Conservation (phyloP, 2,797 vertebrate genomes). For the Ficedula albicollis region DNA sequence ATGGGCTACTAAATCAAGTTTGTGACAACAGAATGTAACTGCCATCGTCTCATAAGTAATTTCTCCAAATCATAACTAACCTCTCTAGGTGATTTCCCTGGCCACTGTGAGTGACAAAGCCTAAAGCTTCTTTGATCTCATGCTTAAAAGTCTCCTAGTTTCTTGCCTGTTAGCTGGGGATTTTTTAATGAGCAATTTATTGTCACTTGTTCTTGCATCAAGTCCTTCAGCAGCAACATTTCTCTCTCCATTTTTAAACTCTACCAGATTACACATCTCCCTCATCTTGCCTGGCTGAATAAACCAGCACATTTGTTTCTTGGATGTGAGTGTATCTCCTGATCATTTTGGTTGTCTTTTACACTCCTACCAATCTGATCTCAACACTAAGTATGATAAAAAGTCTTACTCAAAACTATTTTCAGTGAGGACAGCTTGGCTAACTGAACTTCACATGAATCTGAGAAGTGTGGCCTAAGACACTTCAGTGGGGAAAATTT, state of each 20-base stretch:
- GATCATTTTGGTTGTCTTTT: neutral
- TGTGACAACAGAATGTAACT: slow-evolving; percentile 4
- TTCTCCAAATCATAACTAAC: neutral
- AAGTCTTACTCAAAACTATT: neutral
- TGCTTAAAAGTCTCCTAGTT: neutral
- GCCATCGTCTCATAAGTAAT: neutral
- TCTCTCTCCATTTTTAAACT: neutral
- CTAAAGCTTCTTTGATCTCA: neutral
- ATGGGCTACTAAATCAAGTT: neutral
- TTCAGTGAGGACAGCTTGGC: neutral
- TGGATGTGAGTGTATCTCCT: neutral
- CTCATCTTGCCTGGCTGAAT: neutral
- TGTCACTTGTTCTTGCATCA: neutral
- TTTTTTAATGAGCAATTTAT: neutral
- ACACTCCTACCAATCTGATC: neutral
- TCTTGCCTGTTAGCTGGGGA: neutral
- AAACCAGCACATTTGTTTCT: neutral
- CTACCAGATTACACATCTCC: neutral
- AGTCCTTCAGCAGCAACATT: neutral
- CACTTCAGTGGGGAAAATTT: neutral
- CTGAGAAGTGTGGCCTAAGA: neutral
- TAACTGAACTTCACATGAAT: neutral
- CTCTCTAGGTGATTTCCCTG: neutral
- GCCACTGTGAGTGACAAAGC: neutral
- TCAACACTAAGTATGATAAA: neutral